Evolutionary conservation across 64 coral and sea anemone genomes (phyloP), one percentile per base, ranked within the genome.

Genomic region (Trachythela sp.): DNA sequence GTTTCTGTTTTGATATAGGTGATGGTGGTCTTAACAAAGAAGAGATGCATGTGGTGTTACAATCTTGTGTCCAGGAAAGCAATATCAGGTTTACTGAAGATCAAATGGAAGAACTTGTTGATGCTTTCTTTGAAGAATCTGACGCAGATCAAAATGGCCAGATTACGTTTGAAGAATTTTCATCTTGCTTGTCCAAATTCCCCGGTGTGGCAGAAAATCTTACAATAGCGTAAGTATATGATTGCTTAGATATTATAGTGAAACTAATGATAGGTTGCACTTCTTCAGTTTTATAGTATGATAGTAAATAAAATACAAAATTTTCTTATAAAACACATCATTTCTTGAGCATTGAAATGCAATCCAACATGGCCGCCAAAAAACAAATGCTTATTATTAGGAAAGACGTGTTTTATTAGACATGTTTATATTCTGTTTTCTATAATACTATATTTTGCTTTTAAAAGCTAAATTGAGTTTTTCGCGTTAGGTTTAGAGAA

Each of bases 131-230:
- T 80, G 33, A 80, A 37, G 75, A 80, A 80, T 34, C 75, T 9
- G 75, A 80, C 37, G 75, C 37, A 37, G 75, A 80, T 80, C 30
- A 80, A 37, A 80, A 80, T 37, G 75, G 38, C 10, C 15, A 80
- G 27, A 80, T 80, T 18, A 80, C 75, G 8, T 80, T 80, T 37
- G 75, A 80, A 37, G 75, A 80, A 80, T 80, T 80, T 80, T 35
- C 75, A 34, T 80, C 75, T 13, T 80, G 32, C 20, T 80, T 80
- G 20, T 80, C 75, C 32, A 80, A 80, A 37, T 30, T 38, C 6
- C 75, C 75, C 15, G 75, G 75, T 39, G 75, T 80, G 15, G 75
- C 75, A 0, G 75, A 80, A 80, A 80, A 80, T 36, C 75, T 80
- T 22, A 80, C 75, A 20, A 80, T 80, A 35, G 31, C 75, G 75